Percentiles rank a stretch among this genome's conserved stretches.
phyloP scores from a whole-genome alignment of 2,888 invertebrate species.

The Plusia festucae region DNA sequence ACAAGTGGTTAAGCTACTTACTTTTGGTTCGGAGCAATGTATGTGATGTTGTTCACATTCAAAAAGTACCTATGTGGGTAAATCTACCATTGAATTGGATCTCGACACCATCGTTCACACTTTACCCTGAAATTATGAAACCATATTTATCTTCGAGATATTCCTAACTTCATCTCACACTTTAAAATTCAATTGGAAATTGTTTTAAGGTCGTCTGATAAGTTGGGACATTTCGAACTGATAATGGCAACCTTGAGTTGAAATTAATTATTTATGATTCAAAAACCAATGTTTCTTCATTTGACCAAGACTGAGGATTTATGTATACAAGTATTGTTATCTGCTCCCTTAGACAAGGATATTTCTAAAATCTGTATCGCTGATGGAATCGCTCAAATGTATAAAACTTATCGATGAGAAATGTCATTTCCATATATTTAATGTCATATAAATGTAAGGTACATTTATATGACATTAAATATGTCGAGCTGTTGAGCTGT shows the following conservation, averaged over 20 bases:
- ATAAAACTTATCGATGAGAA: no score
- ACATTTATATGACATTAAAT: no score
- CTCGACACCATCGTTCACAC: background rate
- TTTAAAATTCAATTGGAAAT: conserved; percentile 45
- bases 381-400: no score
- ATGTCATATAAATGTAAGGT: no score
- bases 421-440: no score
- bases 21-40: no score
- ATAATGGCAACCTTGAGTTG: conserved; percentile 25
- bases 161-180: conserved; percentile 17
- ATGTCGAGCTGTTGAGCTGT: no score
- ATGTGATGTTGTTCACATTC: no score
- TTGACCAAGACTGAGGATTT: background rate
- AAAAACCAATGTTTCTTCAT: conserved; percentile 6
- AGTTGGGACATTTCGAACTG: conserved; percentile 20
- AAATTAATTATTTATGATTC: conserved; percentile 33
- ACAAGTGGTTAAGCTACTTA: no score
- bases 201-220: conserved; percentile 32
- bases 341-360: no score
- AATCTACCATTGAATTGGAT: background rate
- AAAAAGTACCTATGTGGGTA: no score
- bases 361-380: no score
- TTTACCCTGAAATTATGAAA: conserved; percentile 5
- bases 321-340: background rate
- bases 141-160: conserved; percentile 9